Evolutionary conservation across 2,888 invertebrate species (phyloP), one percentile per base, ranked within the genome.

Genomic region (Drosophila paramelanica): DNA sequence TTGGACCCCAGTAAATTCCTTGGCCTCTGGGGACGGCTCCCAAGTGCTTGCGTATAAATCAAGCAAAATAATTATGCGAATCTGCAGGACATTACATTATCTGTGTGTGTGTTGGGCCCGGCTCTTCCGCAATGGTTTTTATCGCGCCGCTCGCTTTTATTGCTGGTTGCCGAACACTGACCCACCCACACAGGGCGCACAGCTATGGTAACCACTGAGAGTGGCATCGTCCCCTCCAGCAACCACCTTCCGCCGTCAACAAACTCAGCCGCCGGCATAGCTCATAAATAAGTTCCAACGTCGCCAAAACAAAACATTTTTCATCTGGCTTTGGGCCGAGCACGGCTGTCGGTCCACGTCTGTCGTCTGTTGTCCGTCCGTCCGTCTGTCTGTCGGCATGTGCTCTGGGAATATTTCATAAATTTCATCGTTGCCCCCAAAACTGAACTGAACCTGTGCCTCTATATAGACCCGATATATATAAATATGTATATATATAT

Each of bases 61-160:
- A 83, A 73, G 49, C 10, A 45, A 79, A 81, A 83, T 87, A 83
- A 87, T 83, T 83, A 83, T 83, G 87, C 85, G 71, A 69, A 84
- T 83, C 85, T 79, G 69, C 64, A 60, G 64, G 77, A 69, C 81
- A 79, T 73, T 73, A 65, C 71, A 87, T 84, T 81, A 81, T 75
- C 79, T 85, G 75, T 64, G 51, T 39, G 66, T 58, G 73, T 27
- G 13, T 13, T 36, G 36, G 11, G 36, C 36, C 13, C 36, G 47
- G 41, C 72, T 70, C 58, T 70, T 72, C 59, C 56, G 74, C 77
- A 77, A 67, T 71, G 84, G 68, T 69, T 67, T 83, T 74, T 76
- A 74, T 75, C 75, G 72, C 41, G 57, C 25, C 27, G 57, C 65
- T 78, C 46, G 53, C 65, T 79, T 85, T 88, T 85, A 85, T 88